phyloP scores from a whole-genome alignment of 1,140 invertebrate genomes.

The Zaprionus lachaisei region DNA sequence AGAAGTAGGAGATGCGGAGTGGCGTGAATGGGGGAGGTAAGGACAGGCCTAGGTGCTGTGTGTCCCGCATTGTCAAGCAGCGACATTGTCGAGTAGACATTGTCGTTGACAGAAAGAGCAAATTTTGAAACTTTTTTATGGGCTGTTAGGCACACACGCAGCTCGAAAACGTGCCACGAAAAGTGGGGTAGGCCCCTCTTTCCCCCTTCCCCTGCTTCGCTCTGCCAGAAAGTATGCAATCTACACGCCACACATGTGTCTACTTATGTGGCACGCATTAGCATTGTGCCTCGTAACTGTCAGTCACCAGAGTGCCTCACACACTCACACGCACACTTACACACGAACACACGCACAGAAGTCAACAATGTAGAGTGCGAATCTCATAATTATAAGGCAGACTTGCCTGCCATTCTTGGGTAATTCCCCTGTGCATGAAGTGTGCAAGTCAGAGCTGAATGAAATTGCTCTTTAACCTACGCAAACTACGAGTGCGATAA shows the following conservation, averaged over 20 bases:
- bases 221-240: conserved; percentile 7
- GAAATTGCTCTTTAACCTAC: background rate
- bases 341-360: background rate
- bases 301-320: conserved; percentile 5
- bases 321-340: background rate
- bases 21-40: background rate
- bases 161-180: conserved; percentile 26
- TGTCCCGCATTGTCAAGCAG: background rate
- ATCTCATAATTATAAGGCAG: background rate
- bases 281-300: background rate
- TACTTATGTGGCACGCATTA: conserved; percentile 23
- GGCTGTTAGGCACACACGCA: conserved; percentile 41
- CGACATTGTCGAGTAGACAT: background rate
- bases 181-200: background rate
- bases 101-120: conserved; percentile 14
- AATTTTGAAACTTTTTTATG: conserved; percentile 28
- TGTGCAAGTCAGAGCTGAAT: background rate
- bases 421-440: conserved; percentile 1
- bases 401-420: background rate
- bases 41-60: background rate
- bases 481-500: background rate
- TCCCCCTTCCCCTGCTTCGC: background rate
- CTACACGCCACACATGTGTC: conserved; percentile 5
- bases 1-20: background rate
- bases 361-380: background rate